Evolutionary conservation across 1,140 invertebrate species (phyloP).

Genomic region (Scaptomyza hsui): DNA sequence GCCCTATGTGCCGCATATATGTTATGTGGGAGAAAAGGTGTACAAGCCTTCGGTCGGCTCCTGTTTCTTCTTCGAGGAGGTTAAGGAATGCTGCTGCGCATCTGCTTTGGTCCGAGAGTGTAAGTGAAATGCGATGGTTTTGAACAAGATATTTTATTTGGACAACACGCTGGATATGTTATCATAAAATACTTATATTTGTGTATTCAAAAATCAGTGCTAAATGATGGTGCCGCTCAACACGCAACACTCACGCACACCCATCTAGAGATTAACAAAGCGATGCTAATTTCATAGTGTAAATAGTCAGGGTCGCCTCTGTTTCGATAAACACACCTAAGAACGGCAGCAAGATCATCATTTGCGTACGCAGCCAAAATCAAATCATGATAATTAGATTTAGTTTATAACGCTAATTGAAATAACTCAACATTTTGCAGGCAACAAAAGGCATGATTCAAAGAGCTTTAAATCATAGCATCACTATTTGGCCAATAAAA

Average conservation of each 20-base stretch:
- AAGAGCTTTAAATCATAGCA: constrained; percentile 50
- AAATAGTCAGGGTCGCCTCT: constrained; percentile 51
- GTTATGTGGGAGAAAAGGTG: constrained; percentile 85
- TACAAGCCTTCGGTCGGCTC: constrained; percentile 86
- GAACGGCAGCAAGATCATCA: constrained; percentile 39
- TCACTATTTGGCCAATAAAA: constrained; percentile 20
- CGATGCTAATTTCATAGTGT: constrained; percentile 72
- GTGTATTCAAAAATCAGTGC: constrained; percentile 28
- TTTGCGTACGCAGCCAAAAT: constrained; percentile 41
- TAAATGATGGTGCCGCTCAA: constrained; percentile 35
- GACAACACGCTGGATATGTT: not conserved
- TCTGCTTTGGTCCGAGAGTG: constrained; percentile 85
- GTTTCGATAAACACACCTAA: constrained; percentile 50
- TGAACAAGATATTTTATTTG: constrained; percentile 4
- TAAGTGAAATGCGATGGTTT: constrained; percentile 83
- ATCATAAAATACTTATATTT: constrained; percentile 21
- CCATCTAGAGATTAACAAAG: constrained; percentile 65
- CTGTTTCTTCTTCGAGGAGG: constrained; percentile 86
- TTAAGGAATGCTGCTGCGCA: constrained; percentile 88
- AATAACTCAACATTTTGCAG: constrained; percentile 46
- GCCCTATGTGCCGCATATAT: constrained; percentile 87
- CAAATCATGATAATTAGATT: constrained; percentile 73
- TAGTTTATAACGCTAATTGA: constrained; percentile 77
- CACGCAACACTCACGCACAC: constrained; percentile 30
- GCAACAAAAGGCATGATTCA: constrained; percentile 8